phyloP scores from a whole-genome alignment of 53 echinoderm and acorn worm species.

The Crossaster papposus region DNA sequence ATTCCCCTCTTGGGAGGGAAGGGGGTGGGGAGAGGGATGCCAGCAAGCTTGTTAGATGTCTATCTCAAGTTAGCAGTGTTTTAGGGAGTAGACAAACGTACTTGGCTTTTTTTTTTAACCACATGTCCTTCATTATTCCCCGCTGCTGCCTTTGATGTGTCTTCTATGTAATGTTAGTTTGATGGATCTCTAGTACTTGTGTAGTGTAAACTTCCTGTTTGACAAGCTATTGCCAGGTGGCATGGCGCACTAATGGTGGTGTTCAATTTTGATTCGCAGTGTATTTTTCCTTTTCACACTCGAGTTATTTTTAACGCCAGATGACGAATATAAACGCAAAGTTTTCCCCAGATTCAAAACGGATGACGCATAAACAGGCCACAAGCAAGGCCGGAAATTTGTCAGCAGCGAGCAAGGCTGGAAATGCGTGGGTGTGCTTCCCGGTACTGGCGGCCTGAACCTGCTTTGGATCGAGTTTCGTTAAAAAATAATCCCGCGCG shows the following conservation, averaged over 20 bases:
- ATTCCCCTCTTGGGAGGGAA: slow-evolving; percentile 26
- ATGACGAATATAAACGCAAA: too few relatives aligned
- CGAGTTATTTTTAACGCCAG: too few relatives aligned
- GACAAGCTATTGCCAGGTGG: background rate
- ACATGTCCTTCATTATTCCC: background rate
- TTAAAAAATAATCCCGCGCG: too few relatives aligned
- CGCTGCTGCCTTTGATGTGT: background rate
- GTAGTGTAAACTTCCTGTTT: background rate
- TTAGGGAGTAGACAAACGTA: background rate
- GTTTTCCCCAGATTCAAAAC: too few relatives aligned
- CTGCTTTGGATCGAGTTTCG: too few relatives aligned
- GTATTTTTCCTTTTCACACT: background rate
- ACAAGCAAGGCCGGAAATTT: too few relatives aligned
- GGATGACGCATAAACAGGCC: too few relatives aligned
- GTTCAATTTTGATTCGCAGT: background rate
- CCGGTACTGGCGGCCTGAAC: too few relatives aligned
- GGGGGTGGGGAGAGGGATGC: too few relatives aligned
- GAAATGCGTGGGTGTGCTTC: too few relatives aligned
- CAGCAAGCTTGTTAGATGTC: background rate
- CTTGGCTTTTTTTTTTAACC: background rate
- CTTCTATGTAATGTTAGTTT: background rate
- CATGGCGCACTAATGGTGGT: background rate
- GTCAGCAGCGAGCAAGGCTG: too few relatives aligned
- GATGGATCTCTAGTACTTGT: background rate
- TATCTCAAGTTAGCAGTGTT: background rate